Base-by-base conservation (phyloP, 2,797 vertebrate genomes). In the Coilia nasus region DNA sequence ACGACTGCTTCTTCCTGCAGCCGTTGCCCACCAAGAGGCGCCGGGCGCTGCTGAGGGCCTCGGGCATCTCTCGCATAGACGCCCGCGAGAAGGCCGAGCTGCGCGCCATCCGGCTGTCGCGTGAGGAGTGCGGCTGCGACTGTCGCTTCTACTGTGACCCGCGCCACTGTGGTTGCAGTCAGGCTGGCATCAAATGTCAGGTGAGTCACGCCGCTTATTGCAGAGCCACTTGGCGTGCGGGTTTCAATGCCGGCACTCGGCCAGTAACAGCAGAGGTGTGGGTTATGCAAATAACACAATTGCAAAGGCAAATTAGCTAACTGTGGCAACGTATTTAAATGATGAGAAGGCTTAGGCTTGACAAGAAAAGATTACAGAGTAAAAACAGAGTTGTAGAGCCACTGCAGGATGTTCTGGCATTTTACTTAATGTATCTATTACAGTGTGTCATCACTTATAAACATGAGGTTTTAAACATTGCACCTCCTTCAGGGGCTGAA, bases 131-230 rank as follows among this genome's bases (percentile, higher is more conserved):
- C 11, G 97, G 97, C 83, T 99, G 97, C 46, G 97, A 99, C 92
- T 99, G 98, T 90, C 97, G 97, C 57, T 92, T 98, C 57, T 98
- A 97, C 91, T 99, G 98, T 85, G 98, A 99, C 91, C 98, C 98
- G 0, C 97, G 97, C 64, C 97, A 96, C 46, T 99, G 98, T 19
- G 97, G 97, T 93, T 99, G 98, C 94, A 98, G 97, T 93, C 97
- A 98, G 94, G 97, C 98, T 0, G 97, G 97, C 21, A 98, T 98
- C 67, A 98, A 98, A 89, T 99, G 97, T 93, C 98, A 99, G 97
- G 98, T 99, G 89, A 93, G 92, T 86, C 28, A 44, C 10, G 23
- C n/a, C 10, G 50, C 83, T n/a, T 0, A 19, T 59, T 0, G 59
- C 17, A 67, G 59, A n/a, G 35, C 31, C 57, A 54, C 5, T 67